phyloP scores from a whole-genome alignment of 2,113 vertebrate species.

The Microtus richardsoni region DNA sequence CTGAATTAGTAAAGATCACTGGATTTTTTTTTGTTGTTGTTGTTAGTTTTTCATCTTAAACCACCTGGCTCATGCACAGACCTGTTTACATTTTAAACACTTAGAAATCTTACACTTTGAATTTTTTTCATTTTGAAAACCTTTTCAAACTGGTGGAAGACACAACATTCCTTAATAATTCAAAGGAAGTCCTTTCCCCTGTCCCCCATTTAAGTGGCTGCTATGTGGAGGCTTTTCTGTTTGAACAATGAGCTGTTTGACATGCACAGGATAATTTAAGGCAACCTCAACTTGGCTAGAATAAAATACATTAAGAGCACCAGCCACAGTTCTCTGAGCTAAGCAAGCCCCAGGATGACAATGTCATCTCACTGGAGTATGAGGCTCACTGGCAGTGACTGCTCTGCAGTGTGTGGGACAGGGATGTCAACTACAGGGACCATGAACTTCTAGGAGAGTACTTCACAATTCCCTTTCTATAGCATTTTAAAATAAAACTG shows the following conservation, averaged over 20 bases:
- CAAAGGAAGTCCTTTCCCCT: neutral
- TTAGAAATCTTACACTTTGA: neutral
- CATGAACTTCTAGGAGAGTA: neutral
- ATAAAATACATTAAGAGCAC: neutral
- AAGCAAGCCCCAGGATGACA: neutral
- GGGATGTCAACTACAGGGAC: neutral
- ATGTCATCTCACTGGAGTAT: neutral
- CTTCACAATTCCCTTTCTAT: fast-evolving
- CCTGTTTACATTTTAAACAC: neutral
- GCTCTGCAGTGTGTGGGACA: neutral
- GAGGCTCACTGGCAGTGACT: neutral
- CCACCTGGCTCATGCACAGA: neutral
- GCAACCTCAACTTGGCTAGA: neutral
- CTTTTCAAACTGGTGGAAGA: conserved; percentile 4
- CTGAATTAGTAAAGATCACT: neutral
- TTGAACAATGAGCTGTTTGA: neutral
- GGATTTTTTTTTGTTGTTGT: conserved; percentile 6
- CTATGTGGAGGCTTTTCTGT: neutral
- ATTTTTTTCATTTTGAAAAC: neutral
- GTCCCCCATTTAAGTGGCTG: neutral
- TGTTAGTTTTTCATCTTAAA: neutral
- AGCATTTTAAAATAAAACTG: neutral
- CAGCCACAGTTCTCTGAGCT: neutral
- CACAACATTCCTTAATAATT: neutral
- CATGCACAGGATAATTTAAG: neutral